A percentile compares a stretch with the other conserved stretches of the same genome.
Conservation (phyloP, 2,888 invertebrate genomes). For the Pollenia angustigena region DNA sequence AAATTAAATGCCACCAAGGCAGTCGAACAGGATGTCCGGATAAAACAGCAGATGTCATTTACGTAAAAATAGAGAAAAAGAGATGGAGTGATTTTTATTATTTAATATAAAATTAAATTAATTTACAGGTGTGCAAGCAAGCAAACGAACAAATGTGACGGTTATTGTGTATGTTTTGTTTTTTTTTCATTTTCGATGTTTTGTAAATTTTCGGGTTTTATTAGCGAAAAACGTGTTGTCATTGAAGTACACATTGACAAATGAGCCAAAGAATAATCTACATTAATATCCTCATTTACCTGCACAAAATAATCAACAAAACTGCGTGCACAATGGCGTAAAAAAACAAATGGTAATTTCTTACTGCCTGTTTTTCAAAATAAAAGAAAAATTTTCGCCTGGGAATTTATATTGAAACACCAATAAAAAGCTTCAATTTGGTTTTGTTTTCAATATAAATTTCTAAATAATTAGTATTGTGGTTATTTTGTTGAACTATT, state of each 20-base stretch:
- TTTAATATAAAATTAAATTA: slow-evolving; percentile 25
- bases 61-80: background rate
- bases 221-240: slow-evolving; percentile 49
- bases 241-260: slow-evolving; percentile 61
- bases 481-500: too few relatives aligned
- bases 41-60: slow-evolving; percentile 41
- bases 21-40: slow-evolving; percentile 29
- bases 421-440: too few relatives aligned
- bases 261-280: slow-evolving; percentile 45
- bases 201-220: slow-evolving; percentile 3
- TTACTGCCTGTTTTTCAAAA: too few relatives aligned
- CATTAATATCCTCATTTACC: background rate
- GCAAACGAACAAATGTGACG: background rate
- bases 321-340: too few relatives aligned
- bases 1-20: slow-evolving; percentile 3
- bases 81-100: slow-evolving; percentile 35
- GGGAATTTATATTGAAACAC: too few relatives aligned
- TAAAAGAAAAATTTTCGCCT: too few relatives aligned
- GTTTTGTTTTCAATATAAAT: too few relatives aligned
- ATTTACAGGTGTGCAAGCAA: slow-evolving; percentile 22
- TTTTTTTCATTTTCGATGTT: background rate
- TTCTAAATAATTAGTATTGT: too few relatives aligned
- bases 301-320: too few relatives aligned
- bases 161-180: background rate
- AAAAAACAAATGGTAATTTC: too few relatives aligned